Evolutionary conservation across 2,113 vertebrate species (phyloP).

Genomic region (Scytalopus superciliaris): DNA sequence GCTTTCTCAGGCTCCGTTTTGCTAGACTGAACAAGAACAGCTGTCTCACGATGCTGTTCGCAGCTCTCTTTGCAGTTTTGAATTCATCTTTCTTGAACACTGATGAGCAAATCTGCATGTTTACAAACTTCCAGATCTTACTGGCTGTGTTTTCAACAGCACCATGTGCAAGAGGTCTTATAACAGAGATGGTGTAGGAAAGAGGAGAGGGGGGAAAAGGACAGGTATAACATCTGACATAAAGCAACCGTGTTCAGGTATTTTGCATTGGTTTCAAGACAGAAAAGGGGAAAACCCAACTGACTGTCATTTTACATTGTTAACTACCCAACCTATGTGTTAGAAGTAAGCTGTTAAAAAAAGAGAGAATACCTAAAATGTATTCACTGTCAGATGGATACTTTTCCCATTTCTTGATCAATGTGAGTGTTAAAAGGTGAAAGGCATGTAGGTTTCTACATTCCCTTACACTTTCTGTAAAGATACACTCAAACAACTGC

Average conservation of each 20-base stretch:
- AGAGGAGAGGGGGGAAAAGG: not conserved
- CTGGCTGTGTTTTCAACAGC: not conserved
- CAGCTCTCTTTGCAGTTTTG: not conserved
- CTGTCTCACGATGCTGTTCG: not conserved
- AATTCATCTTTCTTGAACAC: not conserved
- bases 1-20: not conserved
- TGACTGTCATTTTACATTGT: not conserved
- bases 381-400: not conserved
- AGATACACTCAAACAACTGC: not conserved
- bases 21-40: slow-evolving; percentile 26
- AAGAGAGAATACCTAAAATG: not conserved
- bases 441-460: not conserved
- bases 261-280: not conserved
- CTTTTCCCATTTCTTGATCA: not conserved
- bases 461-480: not conserved
- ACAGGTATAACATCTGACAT: not conserved
- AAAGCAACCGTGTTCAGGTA: not conserved
- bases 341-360: not conserved
- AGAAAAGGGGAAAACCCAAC: not conserved
- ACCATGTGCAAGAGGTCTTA: not conserved
- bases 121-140: not conserved
- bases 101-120: not conserved
- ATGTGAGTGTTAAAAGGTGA: not conserved
- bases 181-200: not conserved
- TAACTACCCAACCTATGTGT: not conserved